Percentiles rank a stretch among this genome's conserved stretches.
Conservation (phyloP, 2,888 invertebrate species). For the Nyleta sp. region DNA sequence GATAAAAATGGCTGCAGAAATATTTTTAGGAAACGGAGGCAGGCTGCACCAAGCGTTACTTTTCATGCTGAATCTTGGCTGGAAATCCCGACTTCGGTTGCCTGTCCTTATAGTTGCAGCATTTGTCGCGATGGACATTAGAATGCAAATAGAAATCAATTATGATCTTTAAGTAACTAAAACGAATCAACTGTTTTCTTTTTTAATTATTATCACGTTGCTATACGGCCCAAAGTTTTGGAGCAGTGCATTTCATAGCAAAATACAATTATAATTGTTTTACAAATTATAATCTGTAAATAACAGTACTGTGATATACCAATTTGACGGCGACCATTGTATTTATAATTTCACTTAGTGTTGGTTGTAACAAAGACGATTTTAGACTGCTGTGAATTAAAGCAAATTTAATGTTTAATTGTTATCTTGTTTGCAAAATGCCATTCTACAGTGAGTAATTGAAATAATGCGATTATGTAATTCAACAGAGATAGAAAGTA, state of each 20-base stretch:
- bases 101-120: slow-evolving; percentile 87
- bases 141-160: slow-evolving; percentile 86
- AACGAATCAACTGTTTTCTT: neutral
- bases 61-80: slow-evolving; percentile 88
- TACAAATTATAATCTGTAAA: slow-evolving; percentile 1
- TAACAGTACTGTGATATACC: slow-evolving; percentile 14
- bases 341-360: neutral
- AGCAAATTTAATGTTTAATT: no score
- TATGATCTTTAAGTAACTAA: slow-evolving; percentile 38
- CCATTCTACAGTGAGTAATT: no score
- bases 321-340: neutral
- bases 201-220: no score
- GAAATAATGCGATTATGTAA: no score
- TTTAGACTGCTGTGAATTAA: no score
- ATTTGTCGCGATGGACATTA: slow-evolving; percentile 87
- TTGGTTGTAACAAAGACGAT: no score
- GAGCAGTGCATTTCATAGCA: neutral
- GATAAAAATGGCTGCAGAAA: slow-evolving; percentile 71
- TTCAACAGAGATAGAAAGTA: no score
- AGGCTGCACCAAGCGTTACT: slow-evolving; percentile 84
- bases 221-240: neutral
- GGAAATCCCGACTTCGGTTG: slow-evolving; percentile 87
- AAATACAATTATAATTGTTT: slow-evolving; percentile 3
- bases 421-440: no score
- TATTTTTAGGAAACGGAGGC: slow-evolving; percentile 78